Evolutionary conservation across 2,888 invertebrate genomes (phyloP).

Genomic region (Drosophila macrospina): DNA sequence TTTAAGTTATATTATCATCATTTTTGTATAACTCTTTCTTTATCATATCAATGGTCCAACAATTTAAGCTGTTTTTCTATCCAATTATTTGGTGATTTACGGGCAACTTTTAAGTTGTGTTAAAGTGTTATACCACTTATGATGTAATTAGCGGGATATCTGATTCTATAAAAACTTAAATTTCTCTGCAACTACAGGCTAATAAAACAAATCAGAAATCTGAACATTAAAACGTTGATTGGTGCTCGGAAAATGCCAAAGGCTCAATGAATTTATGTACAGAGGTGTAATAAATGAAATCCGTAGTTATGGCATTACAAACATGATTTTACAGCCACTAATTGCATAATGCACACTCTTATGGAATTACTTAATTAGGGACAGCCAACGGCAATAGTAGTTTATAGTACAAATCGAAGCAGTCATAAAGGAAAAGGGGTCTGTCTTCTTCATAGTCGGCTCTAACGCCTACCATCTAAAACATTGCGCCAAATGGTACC

Average conservation of each 20-base stretch:
- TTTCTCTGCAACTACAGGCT: conserved; percentile 34
- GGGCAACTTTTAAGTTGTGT: background rate
- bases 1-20: background rate
- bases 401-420: conserved; percentile 73
- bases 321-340: conserved; percentile 73
- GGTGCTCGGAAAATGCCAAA: conserved; percentile 35
- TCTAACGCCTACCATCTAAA: conserved; percentile 12
- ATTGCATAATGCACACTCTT: conserved; percentile 73
- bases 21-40: background rate
- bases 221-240: conserved; percentile 57
- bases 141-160: conserved; percentile 52
- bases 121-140: conserved; percentile 37
- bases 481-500: conserved; percentile 39
- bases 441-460: conserved; percentile 20
- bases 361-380: conserved; percentile 76
- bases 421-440: conserved; percentile 71
- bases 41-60: background rate
- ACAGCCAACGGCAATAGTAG: conserved; percentile 67
- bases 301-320: conserved; percentile 59
- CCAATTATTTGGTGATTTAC: conserved; percentile 25
- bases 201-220: conserved; percentile 56
- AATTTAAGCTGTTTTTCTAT: background rate
- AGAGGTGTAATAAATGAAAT: conserved; percentile 50
- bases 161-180: conserved; percentile 37
- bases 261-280: conserved; percentile 37